A percentile compares a stretch with the other conserved stretches of the same genome.
Conservation (phyloP, 2,888 invertebrate genomes). For the Brachyptera putata region DNA sequence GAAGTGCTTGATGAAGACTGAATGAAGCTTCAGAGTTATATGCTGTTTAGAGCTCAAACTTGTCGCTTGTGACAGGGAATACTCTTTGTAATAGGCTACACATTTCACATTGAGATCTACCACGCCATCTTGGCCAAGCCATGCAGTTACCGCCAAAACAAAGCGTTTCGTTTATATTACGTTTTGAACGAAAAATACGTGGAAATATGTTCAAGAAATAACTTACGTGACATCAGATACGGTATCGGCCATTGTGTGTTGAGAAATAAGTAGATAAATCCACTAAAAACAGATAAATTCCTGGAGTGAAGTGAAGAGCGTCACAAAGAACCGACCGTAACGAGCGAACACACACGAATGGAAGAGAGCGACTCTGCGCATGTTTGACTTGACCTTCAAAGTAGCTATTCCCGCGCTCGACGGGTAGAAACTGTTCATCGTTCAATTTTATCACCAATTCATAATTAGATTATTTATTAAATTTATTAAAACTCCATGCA, state of each 20-base stretch:
- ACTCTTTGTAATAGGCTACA: no score
- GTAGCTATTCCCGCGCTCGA: conserved; percentile 28
- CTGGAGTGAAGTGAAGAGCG: conserved; percentile 18
- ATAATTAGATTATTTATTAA: no score
- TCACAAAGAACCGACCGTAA: conserved; percentile 24
- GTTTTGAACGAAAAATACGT: neutral
- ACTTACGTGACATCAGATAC: conserved; percentile 63
- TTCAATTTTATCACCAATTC: no score
- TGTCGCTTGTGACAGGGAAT: no score
- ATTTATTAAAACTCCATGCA: no score
- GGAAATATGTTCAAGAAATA: conserved; percentile 35
- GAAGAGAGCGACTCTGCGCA: conserved; percentile 30
- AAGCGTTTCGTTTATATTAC: conserved; percentile 22
- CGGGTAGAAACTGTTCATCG: no score
- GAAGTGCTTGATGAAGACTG: no score
- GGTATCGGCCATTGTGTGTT: conserved; percentile 58
- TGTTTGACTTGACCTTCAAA: conserved; percentile 31
- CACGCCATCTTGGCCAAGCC: conserved; percentile 29
- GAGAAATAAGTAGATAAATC: neutral
- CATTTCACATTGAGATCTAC: no score
- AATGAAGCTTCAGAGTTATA: no score
- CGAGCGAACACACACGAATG: conserved; percentile 25
- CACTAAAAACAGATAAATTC: conserved; percentile 18
- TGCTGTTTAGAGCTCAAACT: no score
- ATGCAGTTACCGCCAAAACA: conserved; percentile 31